Evolutionary conservation across 2,797 vertebrate species (phyloP).

Genomic region (Myotis myotis): DNA sequence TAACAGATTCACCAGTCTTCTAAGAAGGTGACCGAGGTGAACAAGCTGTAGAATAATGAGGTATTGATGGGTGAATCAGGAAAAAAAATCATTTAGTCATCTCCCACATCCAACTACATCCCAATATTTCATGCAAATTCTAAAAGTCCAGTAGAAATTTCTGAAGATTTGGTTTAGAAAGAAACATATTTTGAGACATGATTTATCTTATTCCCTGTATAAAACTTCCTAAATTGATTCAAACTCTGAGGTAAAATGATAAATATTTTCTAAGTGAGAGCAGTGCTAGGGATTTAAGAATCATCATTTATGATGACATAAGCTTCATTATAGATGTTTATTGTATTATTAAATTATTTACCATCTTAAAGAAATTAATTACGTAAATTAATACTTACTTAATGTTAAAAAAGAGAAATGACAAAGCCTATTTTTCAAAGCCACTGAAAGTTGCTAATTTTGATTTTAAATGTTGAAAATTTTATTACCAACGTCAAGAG

Average conservation of each 20-base stretch:
- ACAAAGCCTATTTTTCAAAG: not conserved
- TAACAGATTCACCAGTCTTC: not conserved
- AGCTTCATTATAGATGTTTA: not conserved
- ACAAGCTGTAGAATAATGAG: not conserved
- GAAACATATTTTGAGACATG: not conserved
- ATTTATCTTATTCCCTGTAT: not conserved
- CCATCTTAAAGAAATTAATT: not conserved
- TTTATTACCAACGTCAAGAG: not conserved
- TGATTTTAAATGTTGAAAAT: not conserved
- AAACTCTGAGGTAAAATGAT: not conserved
- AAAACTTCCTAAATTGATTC: not conserved
- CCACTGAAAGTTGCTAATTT: not conserved
- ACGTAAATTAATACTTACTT: not conserved
- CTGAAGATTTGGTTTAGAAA: not conserved
- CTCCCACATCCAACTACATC: not conserved
- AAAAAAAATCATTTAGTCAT: not conserved
- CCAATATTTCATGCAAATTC: not conserved
- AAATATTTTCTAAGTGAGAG: not conserved
- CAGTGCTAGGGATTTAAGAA: not conserved
- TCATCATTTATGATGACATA: not conserved
- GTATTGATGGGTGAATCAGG: not conserved
- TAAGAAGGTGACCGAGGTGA: not conserved
- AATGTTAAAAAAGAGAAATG: not conserved
- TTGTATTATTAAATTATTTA: conserved; percentile 6
- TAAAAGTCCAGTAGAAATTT: not conserved